Base-by-base conservation (phyloP, 2,797 vertebrate species). In the Gymnothorax reevesii region DNA sequence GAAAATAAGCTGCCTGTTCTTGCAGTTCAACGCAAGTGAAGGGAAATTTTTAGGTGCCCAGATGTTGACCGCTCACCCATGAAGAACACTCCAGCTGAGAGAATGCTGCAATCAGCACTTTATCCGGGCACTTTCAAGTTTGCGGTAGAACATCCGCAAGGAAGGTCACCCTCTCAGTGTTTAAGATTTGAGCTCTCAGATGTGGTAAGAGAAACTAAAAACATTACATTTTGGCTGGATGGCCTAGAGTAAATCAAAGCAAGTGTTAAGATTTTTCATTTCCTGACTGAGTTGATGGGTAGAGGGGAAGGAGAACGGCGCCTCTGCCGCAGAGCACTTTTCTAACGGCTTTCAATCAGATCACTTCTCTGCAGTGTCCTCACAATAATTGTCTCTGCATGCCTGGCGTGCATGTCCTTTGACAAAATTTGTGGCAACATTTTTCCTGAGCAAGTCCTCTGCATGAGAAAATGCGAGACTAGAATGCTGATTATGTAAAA, bases 101-200 rank as follows among this genome's bases (percentile, higher is more conserved):
- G 54, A 79, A 20, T 20, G 75, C 75, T 55, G 49, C 75, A 52
- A 20, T 79, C 75, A 79, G 75, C 75, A 20, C 1, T 79, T 79
- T 54, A 79, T 79, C 20, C 1, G 22, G 73, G 75, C 75, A 4
- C 49, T 79, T 49, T 20, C n/a, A n/a, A 79, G 75, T 79, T 54
- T 54, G 49, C 15, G 49, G 75, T 8, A 54, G 10, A 42, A 52
- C 49, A 52, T 79, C 49, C 42, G 17, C 75, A 8, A 27, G 75
- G 75, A 79, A 79, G 75, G 75, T 79, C 75, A 79, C 49, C n/a
- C 75, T 79, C 75, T 20, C 49, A 22, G 75, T 54, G 49, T 79
- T 79, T 79, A 79, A 7, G 75, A 79, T 52, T 52, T 75, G 5
- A 20, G 75, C 17, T 79, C 54, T 52, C 33, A n/a, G 17, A 54